Base-by-base conservation (phyloP, 2,888 invertebrate genomes). In the Drosophila tripunctata region DNA sequence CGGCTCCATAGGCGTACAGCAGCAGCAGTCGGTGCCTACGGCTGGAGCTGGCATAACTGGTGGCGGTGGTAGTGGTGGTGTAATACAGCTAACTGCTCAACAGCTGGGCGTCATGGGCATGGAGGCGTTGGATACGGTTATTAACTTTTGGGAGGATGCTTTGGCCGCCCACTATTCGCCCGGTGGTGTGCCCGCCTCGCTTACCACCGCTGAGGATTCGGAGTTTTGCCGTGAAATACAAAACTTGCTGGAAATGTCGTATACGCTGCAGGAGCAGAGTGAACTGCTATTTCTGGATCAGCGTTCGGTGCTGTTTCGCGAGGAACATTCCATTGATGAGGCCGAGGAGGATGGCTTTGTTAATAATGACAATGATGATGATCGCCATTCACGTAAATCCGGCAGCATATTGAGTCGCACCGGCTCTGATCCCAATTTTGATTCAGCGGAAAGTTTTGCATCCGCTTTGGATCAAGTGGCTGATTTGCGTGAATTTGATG, bases 141-240 rank as follows among this genome's bases (percentile, higher is more conserved):
- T 98, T 75, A 96, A 96, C 89, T 97, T 96, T 90, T 98, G 98
- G 98, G 98, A 99, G 91, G 98, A 98, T 91, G 98, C 98, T 8
- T 92, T 98, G 74, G 94, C 96, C 0, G 94, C 96, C 33, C 97
- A 97, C 89, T 93, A 88, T 93, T 94, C 82, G 64, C 91, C 88
- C 27, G 91, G 89, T 7, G 91, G 91, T 35, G 79, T 91, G 2
- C 90, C 90, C 1, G 93, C 95, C 1, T 94, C 95, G 27, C 93
- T 96, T 73, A 95, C 96, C 7, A 95, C 96, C 17, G 95, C 95
- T 14, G 96, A 96, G 89, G 97, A 97, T 90, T 95, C 96, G 0
- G 96, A 96, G 89, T 97, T 97, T 92, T 95, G 95, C 84, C 93
- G 95, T 51, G 96, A 96, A 89, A 93, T 97, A 78, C 96, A 96